Base-by-base conservation (phyloP, 2,113 vertebrate species). In the Seriola aureovittata region DNA sequence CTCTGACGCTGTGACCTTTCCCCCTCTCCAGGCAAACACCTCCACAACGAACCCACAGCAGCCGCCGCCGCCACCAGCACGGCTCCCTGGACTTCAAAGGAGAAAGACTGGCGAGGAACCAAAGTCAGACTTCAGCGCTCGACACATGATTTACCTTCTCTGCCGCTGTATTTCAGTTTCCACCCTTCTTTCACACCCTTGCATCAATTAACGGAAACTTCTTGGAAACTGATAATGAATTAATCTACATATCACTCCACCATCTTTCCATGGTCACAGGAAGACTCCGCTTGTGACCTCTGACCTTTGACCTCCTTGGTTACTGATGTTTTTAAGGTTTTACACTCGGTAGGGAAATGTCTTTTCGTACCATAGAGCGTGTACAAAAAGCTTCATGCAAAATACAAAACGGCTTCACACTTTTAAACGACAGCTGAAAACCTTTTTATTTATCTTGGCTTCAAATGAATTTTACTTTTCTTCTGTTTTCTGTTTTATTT, bases 21-120 rank as follows among this genome's bases (percentile, higher is more conserved):
- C 67, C 73, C 85, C 50, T 79, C 74, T 84, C 80, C 62, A 70
- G 64, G 78, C 84, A 14, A 60, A 87, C 85, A 83, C 87, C 87
- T 87, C 82, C 85, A 87, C 89, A 85, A 40, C 29, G 46, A 80
- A 62, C 78, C 84, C 89, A 77, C 87, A 71, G 66, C 80, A 72
- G 80, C 85, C 29, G 36, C 74, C 8, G 42, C 75, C 38, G 17
- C 50, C 17, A 54, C n/a, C 86, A 34, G 12, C 75, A 59, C 58
- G 29, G 50, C 85, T 58, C 76, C 82, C 42, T 71, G 68, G 71
- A 84, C 87, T 89, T 89, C 74, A 89, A 89, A 91, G 34, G 14
- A 75, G 12, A 38, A 16, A 79, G 16, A 12, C 65, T 78, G 81
- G 68, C 34, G 11, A 23, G 48, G 42, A 8, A 67, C 77, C 66